Base-by-base conservation (phyloP, 2,888 invertebrate species). In the Acanthosepion esculentum region DNA sequence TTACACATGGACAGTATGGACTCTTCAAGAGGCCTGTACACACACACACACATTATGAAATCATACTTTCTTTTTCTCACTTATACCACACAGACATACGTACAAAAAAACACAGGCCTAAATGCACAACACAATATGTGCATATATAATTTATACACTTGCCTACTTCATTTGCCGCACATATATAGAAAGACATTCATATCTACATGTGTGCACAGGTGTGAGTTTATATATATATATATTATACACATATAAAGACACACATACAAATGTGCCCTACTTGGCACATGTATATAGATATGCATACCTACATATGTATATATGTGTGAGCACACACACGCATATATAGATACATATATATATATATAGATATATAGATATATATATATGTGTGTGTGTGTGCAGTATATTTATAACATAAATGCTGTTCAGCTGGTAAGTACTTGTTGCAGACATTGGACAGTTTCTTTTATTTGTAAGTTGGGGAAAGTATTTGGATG, bases 121-220 rank as follows among this genome's bases (percentile, higher is more conserved):
- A 78, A 78, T 78, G 78, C 78, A 78, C 78, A 78, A 33, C n/a
- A 78, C 78, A 78, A n/a, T 78, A 78, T 78, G 78, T 78, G 78
- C 78, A 78, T 78, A 78, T 78, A 78, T 78, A 78, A 78, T 78
- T 78, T 78, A 78, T 78, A 78, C 78, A 78, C n/a, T n/a, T 78
- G n/a, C n/a, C 78, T 78, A 78, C 78, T n/a, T 78, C 78, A n/a
- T 78, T 78, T 78, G 78, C 33, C 78, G 33, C 78, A 78, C 78
- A 78, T 78, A 78, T 78, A 78, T n/a, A 78, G 18, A 78, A n/a
- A 78, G n/a, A 78, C n/a, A 78, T 78, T 78, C 78, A 78, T 78
- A 78, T 78, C 78, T 78, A 78, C n/a, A 78, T 78, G 78, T n/a
- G n/a, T n/a, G n/a, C 10, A 78, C 78, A 78, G n/a, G 78, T 78